phyloP scores from a whole-genome alignment of 2,888 invertebrate genomes.

The Unio pictorum region DNA sequence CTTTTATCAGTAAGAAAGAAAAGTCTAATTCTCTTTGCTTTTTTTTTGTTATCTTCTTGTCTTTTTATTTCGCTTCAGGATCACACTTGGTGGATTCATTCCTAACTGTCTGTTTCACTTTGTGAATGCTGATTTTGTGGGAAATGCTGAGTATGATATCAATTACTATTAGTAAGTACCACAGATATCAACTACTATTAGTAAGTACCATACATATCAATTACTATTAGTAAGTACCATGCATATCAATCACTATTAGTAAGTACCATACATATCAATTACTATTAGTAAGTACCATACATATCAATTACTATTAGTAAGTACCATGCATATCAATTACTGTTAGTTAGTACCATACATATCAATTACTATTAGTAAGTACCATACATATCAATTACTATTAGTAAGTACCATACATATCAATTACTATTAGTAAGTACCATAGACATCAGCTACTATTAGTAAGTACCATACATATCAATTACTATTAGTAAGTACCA shows the following conservation, averaged over 20 bases:
- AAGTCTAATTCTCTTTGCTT: too few species aligned
- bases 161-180: constrained; percentile 53
- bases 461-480: constrained; percentile 10
- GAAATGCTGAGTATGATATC: constrained; percentile 37
- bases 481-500: too few species aligned
- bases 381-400: too few species aligned
- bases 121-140: constrained; percentile 54
- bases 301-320: neutral
- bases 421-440: constrained; percentile 11
- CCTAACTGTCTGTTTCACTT: constrained; percentile 57
- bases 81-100: constrained; percentile 48
- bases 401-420: too few species aligned
- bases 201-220: constrained; percentile 11
- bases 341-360: too few species aligned
- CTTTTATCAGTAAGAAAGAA: too few species aligned
- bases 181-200: neutral
- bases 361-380: too few species aligned
- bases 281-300: constrained; percentile 48
- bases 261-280: constrained; percentile 8
- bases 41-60: neutral
- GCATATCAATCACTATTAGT: neutral
- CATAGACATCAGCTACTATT: constrained; percentile 5
- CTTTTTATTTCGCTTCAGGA: constrained; percentile 38
- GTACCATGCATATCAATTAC: too few species aligned
- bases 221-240: constrained; percentile 17